Evolutionary conservation across 2,888 invertebrate genomes (phyloP).

Genomic region (Aleiodes testaceus): DNA sequence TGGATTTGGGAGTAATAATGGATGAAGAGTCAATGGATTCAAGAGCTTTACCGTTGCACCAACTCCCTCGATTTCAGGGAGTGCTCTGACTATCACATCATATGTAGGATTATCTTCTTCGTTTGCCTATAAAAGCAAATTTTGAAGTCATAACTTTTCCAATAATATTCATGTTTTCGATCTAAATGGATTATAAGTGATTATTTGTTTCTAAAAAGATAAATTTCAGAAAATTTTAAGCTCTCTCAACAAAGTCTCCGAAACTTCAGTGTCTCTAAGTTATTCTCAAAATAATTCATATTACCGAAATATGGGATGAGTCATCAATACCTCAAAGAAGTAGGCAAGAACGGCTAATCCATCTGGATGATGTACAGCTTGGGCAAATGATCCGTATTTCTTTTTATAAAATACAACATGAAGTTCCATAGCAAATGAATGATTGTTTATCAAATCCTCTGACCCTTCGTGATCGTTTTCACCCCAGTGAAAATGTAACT

Average conservation of each 20-base stretch:
- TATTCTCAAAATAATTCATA: no score
- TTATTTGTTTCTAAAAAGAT: no score
- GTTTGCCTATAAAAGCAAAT: slow-evolving; percentile 59
- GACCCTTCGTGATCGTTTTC: slow-evolving; percentile 85
- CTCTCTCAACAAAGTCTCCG: no score
- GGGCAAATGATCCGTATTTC: slow-evolving; percentile 77
- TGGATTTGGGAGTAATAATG: slow-evolving; percentile 71
- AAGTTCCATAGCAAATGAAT: slow-evolving; percentile 82
- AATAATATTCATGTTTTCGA: no score
- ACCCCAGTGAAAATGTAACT: slow-evolving; percentile 90
- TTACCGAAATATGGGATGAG: no score
- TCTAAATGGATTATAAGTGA: no score
- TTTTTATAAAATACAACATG: slow-evolving; percentile 86
- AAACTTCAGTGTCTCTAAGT: no score
- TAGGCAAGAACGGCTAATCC: slow-evolving; percentile 87
- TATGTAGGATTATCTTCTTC: slow-evolving; percentile 60
- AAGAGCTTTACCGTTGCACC: slow-evolving; percentile 74
- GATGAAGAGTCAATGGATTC: slow-evolving; percentile 75
- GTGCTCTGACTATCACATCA: slow-evolving; percentile 74
- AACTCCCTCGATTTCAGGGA: slow-evolving; percentile 76
- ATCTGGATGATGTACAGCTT: slow-evolving; percentile 80
- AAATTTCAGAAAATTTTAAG: neutral
- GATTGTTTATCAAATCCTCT: slow-evolving; percentile 83
- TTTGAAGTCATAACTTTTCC: neutral
- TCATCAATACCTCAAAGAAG: slow-evolving; percentile 80